Conservation (phyloP, 1,140 invertebrate species). For the Drosophila mojavensis region DNA sequence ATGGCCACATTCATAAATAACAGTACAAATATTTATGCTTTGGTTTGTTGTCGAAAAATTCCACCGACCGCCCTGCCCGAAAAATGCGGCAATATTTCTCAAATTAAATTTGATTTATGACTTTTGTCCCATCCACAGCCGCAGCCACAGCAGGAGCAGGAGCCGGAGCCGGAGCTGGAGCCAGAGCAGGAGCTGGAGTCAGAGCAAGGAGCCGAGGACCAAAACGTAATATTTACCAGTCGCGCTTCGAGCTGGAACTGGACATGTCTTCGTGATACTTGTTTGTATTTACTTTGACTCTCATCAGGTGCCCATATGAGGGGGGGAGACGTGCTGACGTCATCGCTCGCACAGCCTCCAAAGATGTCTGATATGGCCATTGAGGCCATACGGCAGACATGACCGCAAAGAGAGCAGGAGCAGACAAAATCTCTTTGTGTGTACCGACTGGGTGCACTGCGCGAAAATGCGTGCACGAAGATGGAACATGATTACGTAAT, state of each 20-base stretch:
- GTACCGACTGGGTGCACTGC: not conserved
- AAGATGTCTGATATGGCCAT: conserved; percentile 35
- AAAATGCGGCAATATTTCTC: conserved; percentile 73
- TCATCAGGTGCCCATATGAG: conserved; percentile 53
- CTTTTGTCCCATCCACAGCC: conserved; percentile 40
- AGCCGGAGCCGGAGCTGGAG: not conserved
- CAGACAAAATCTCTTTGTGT: conserved; percentile 1
- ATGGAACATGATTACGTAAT: not conserved
- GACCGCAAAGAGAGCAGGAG: conserved; percentile 15
- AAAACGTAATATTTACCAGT: conserved; percentile 40
- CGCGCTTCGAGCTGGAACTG: conserved; percentile 28
- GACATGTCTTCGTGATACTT: conserved; percentile 67
- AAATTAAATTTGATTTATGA: conserved; percentile 82
- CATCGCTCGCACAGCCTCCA: conserved; percentile 41
- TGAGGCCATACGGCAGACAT: conserved; percentile 28
- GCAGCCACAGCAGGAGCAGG: not conserved
- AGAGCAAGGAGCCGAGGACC: conserved; percentile 35
- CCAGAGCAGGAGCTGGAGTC: not conserved
- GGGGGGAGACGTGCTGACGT: conserved; percentile 53
- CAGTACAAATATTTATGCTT: conserved; percentile 48
- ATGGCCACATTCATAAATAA: conserved; percentile 38
- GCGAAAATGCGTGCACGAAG: not conserved
- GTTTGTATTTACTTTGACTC: conserved; percentile 50
- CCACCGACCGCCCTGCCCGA: conserved; percentile 29
- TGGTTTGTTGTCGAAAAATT: conserved; percentile 51